phyloP scores from a whole-genome alignment of 2,797 vertebrate species.

The Taenioides sp. region DNA sequence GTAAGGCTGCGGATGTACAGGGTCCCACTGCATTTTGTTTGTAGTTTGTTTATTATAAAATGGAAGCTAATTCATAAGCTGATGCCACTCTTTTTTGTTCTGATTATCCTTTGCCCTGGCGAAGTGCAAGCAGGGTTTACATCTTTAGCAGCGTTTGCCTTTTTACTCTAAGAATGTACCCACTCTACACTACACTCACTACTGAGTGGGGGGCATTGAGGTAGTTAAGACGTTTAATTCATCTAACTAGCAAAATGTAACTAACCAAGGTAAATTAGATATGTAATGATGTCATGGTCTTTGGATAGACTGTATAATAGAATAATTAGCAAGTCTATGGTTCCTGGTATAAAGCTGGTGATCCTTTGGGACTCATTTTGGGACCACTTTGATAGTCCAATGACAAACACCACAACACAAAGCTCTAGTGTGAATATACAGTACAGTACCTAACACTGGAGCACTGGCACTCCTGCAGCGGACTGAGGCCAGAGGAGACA shows the following conservation, averaged over 20 bases:
- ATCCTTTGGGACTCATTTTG: neutral
- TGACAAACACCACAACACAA: neutral
- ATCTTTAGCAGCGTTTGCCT: neutral
- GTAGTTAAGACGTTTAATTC: neutral
- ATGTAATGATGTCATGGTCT: neutral
- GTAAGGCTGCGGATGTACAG: neutral
- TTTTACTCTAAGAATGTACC: conserved; percentile 11
- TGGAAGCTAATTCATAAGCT: conserved; percentile 36
- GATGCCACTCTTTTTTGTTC: conserved; percentile 13
- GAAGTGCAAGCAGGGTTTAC: conserved; percentile 19
- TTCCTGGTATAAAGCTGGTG: neutral
- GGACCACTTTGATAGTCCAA: neutral
- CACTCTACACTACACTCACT: conserved; percentile 29
- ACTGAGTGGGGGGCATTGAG: conserved; percentile 10
- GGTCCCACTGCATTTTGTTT: too few species aligned
- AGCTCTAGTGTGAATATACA: conserved; percentile 64
- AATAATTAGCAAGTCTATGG: neutral
- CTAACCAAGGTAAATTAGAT: neutral
- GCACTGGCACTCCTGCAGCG: conserved; percentile 93
- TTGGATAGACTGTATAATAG: too few species aligned
- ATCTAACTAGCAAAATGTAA: neutral
- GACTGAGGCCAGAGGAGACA: conserved; percentile 83
- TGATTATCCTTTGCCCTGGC: conserved; percentile 26
- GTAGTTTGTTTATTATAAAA: neutral
- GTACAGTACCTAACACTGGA: conserved; percentile 93